Conservation (phyloP, 2,888 invertebrate genomes). For the Adelphocoris suturalis region DNA sequence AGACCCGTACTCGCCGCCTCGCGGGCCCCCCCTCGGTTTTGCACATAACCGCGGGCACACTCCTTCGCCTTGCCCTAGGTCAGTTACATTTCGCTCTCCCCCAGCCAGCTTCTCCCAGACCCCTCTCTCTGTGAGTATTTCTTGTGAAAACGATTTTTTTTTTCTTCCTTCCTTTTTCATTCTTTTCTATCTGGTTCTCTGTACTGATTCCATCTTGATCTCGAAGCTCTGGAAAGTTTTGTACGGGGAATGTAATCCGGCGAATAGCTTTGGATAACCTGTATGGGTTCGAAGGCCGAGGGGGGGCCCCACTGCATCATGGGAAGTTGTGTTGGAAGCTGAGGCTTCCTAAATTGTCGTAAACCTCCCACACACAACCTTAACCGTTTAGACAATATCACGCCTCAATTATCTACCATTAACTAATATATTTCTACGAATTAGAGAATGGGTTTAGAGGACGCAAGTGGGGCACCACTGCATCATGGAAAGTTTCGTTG, state of each 20-base stretch:
- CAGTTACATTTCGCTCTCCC: constrained; percentile 69
- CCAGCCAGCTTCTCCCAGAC: constrained; percentile 1
- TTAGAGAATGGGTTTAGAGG: no score
- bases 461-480: no score
- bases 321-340: neutral
- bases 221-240: neutral
- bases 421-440: no score
- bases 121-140: constrained; percentile 41
- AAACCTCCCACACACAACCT: no score
- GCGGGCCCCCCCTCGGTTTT: constrained; percentile 38
- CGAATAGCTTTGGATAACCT: neutral
- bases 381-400: no score
- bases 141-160: constrained; percentile 5
- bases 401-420: no score
- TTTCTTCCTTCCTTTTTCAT: neutral
- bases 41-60: constrained; percentile 68
- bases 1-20: constrained; percentile 54
- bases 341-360: no score
- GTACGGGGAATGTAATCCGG: neutral
- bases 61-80: constrained; percentile 71
- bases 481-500: no score
- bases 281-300: neutral
- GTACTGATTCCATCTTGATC: neutral
- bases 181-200: neutral
- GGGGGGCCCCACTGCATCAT: neutral